Evolutionary conservation across 1,140 invertebrate species (phyloP).

Genomic region (Oryctes rhinoceros): DNA sequence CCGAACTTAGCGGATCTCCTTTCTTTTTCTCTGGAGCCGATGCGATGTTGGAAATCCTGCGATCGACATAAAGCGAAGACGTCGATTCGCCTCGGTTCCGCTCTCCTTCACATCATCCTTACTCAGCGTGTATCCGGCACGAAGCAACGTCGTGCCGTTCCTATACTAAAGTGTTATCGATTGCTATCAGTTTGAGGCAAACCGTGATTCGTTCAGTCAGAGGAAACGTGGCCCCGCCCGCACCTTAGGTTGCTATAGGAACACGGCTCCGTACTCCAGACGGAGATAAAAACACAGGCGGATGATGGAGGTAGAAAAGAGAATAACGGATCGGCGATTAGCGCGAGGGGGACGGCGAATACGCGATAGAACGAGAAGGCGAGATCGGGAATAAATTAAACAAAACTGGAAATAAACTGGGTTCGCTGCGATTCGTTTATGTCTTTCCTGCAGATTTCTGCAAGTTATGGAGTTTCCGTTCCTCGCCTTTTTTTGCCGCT

Average conservation of each 20-base stretch:
- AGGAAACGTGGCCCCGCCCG: slow-evolving; percentile 53
- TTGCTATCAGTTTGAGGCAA: slow-evolving; percentile 58
- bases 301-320: slow-evolving; percentile 40
- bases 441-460: slow-evolving; percentile 38
- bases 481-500: neutral
- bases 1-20: neutral
- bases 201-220: slow-evolving; percentile 57
- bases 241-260: slow-evolving; percentile 54
- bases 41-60: neutral
- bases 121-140: neutral
- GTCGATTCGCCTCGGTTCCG: neutral
- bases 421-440: slow-evolving; percentile 36
- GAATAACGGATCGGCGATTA: slow-evolving; percentile 12
- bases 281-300: slow-evolving; percentile 47
- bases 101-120: slow-evolving; percentile 1
- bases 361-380: neutral
- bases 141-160: neutral
- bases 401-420: slow-evolving; percentile 34
- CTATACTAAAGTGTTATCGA: slow-evolving; percentile 53
- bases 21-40: neutral
- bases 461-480: slow-evolving; percentile 25
- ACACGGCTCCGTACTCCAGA: slow-evolving; percentile 47
- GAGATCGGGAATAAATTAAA: slow-evolving; percentile 32
- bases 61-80: neutral
- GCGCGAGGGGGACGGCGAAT: neutral